These are phyloP conservation scores for Thereva nobilitata DNA, from an alignment of 2,888 invertebrate species.

Conservation along the genomic window DNA sequence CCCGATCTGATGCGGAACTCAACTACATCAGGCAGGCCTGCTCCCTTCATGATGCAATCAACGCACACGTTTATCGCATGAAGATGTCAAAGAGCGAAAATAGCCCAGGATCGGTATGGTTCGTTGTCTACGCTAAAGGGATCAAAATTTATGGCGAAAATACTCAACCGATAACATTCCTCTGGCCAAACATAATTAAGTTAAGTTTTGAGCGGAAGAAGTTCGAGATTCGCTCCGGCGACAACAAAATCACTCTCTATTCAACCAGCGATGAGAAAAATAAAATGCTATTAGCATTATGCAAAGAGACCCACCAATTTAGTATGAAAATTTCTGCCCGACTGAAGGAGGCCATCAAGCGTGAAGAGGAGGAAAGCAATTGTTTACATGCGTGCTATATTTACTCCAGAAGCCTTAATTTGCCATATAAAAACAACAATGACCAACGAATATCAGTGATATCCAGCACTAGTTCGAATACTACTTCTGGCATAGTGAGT, in stretches of 20 bases:
- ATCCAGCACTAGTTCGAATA: conserved; percentile 93
- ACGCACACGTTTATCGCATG: conserved; percentile 86
- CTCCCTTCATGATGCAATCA: conserved; percentile 79
- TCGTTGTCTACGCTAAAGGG: conserved; percentile 91
- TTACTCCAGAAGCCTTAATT: conserved; percentile 68
- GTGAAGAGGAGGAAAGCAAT: conserved; percentile 78
- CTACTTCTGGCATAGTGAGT: conserved; percentile 94
- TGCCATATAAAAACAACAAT: conserved; percentile 68
- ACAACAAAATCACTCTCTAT: conserved; percentile 85
- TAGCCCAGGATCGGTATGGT: conserved; percentile 79
- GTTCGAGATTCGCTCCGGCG: conserved; percentile 92
- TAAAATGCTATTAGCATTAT: conserved; percentile 83
- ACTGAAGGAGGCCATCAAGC: conserved; percentile 77
- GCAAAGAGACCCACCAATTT: conserved; percentile 93
- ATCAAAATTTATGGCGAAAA: conserved; percentile 82
- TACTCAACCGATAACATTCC: conserved; percentile 75
- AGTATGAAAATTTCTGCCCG: conserved; percentile 90
- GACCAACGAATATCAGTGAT: conserved; percentile 89
- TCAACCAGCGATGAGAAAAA: conserved; percentile 93
- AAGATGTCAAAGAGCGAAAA: conserved; percentile 75
- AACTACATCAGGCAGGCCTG: conserved; percentile 90
- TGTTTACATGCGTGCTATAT: conserved; percentile 72
- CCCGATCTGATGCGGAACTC: conserved; percentile 79
- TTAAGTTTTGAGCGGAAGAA: conserved; percentile 96
- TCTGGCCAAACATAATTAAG: conserved; percentile 95